phyloP scores from a whole-genome alignment of 1,140 invertebrate species.

The Calosoma granatense region DNA sequence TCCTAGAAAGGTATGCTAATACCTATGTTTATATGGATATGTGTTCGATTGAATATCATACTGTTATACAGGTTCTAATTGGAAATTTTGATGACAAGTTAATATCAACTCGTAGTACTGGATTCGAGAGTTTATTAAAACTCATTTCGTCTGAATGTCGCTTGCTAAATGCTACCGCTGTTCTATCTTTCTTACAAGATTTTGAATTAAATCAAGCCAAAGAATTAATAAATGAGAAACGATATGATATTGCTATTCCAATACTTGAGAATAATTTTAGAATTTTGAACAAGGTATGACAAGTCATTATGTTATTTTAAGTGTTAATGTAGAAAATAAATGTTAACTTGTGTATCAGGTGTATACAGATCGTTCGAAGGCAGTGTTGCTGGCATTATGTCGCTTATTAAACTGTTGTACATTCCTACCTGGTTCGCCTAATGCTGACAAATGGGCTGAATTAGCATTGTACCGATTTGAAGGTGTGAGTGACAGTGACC shows the following conservation, averaged over 20 bases:
- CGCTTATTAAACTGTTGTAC: slow-evolving; percentile 53
- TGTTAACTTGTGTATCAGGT: slow-evolving; percentile 36
- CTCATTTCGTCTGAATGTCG: slow-evolving; percentile 46
- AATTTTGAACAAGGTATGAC: slow-evolving; percentile 55
- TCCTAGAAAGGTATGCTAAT: slow-evolving; percentile 50
- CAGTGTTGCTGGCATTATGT: slow-evolving; percentile 59
- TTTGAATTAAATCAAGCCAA: slow-evolving; percentile 51
- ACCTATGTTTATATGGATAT: slow-evolving; percentile 1
- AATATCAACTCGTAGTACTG: slow-evolving; percentile 54
- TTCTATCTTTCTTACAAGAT: slow-evolving; percentile 58
- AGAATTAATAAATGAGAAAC: slow-evolving; percentile 45
- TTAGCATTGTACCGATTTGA: slow-evolving; percentile 55
- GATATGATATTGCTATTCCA: slow-evolving; percentile 50
- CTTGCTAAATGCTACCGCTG: slow-evolving; percentile 47
- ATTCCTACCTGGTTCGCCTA: slow-evolving; percentile 38
- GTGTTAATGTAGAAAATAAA: background rate
- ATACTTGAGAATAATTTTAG: slow-evolving; percentile 60
- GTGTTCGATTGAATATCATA: slow-evolving; percentile 4
- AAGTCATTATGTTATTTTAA: background rate
- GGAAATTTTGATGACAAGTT: slow-evolving; percentile 66
- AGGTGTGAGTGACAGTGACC: slow-evolving; percentile 52
- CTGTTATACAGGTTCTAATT: slow-evolving; percentile 41
- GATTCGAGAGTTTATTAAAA: slow-evolving; percentile 59
- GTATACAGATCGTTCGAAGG: slow-evolving; percentile 54
- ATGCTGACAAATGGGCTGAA: slow-evolving; percentile 57